These are phyloP conservation scores for Whitmania pigra DNA, from an alignment of 1,140 invertebrate genomes.

Conservation along the genomic window DNA sequence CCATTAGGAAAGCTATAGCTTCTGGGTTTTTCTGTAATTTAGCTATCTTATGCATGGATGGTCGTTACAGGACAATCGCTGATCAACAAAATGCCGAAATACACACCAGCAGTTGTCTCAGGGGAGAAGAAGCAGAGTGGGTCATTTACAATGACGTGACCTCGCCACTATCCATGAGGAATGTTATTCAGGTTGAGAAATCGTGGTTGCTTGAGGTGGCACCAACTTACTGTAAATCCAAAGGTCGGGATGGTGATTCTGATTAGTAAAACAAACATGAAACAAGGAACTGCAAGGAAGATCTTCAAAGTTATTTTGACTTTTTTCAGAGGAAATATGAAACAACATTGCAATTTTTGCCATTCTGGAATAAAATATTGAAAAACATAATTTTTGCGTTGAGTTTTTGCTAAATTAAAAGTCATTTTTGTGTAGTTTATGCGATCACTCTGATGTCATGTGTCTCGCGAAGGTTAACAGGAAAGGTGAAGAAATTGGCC, in stretches of 20 bases:
- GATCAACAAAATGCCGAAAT: constrained; percentile 91
- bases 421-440: too few relatives aligned
- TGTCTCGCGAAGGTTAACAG: too few relatives aligned
- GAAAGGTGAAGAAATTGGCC: too few relatives aligned
- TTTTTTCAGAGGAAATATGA: too few relatives aligned
- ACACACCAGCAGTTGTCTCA: constrained; percentile 86
- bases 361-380: too few relatives aligned
- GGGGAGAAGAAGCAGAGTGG: constrained; percentile 90
- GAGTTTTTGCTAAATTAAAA: too few relatives aligned
- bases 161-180: constrained; percentile 67
- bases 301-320: constrained; percentile 36
- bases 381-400: too few relatives aligned
- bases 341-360: too few relatives aligned
- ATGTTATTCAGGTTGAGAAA: constrained; percentile 79
- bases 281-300: constrained; percentile 61
- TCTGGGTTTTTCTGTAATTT: constrained; percentile 97
- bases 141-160: constrained; percentile 81
- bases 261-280: constrained; percentile 80
- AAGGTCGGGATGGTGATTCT: constrained; percentile 81
- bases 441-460: too few relatives aligned
- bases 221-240: constrained; percentile 91
- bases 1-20: constrained; percentile 84
- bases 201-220: constrained; percentile 93
- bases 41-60: constrained; percentile 82
- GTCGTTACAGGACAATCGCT: constrained; percentile 91